These are phyloP conservation scores for Channallabes apus DNA, from an alignment of 2,797 vertebrate species.

Conservation along the genomic window DNA sequence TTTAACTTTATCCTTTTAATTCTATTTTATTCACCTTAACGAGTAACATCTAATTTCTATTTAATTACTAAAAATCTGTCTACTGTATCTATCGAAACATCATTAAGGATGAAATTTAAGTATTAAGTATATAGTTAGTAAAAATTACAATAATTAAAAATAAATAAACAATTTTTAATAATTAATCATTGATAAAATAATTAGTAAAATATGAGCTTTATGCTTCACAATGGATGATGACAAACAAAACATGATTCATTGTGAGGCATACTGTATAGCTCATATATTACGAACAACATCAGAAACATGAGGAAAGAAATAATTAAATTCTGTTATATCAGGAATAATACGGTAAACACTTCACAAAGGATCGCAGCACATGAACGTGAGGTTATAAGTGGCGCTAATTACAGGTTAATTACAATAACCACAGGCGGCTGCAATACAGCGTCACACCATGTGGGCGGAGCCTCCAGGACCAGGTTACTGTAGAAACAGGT, in stretches of 20 bases:
- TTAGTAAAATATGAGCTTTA: neutral
- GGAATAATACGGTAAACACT: too few species aligned
- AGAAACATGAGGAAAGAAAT: neutral
- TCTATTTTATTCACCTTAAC: too few species aligned
- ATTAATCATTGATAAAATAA: too few species aligned
- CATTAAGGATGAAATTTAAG: neutral
- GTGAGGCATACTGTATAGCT: too few species aligned
- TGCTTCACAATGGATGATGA: neutral
- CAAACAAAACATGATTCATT: too few species aligned
- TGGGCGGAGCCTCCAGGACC: constrained; percentile 6
- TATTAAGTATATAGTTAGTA: neutral
- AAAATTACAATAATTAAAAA: neutral
- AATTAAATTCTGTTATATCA: neutral
- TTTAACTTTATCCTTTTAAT: too few species aligned
- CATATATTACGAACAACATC: too few species aligned
- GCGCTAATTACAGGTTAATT: neutral
- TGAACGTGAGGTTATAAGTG: neutral
- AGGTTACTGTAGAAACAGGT: too few species aligned
- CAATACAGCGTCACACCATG: too few species aligned
- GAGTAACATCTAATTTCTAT: too few species aligned
- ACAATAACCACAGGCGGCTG: neutral
- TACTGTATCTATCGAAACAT: neutral
- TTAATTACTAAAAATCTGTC: too few species aligned
- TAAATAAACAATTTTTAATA: too few species aligned
- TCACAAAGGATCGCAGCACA: neutral